A percentile compares a stretch with the other conserved stretches of the same genome.
Conservation (phyloP, 2,797 vertebrate genomes). For the Enteromius trimaculatus region DNA sequence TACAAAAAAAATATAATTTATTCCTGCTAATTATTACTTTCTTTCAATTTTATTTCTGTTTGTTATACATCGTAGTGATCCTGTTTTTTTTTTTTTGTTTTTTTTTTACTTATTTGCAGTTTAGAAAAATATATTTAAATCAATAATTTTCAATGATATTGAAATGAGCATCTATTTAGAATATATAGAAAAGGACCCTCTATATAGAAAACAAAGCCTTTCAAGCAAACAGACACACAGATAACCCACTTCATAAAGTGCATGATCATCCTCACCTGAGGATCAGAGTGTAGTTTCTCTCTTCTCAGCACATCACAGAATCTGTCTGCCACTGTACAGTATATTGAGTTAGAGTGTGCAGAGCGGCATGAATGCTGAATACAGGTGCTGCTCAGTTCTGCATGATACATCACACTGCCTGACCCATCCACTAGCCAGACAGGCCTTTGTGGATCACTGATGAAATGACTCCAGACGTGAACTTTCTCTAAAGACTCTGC, state of each 20-base stretch:
- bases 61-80: not conserved
- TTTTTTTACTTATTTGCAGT: not conserved
- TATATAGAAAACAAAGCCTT: not conserved
- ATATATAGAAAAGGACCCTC: not conserved
- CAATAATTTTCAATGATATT: not conserved
- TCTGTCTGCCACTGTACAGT: constrained; percentile 2
- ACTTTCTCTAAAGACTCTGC: constrained; percentile 56
- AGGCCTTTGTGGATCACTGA: constrained; percentile 52
- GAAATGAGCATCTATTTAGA: not conserved
- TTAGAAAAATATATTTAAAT: not conserved
- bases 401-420: constrained; percentile 10
- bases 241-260: constrained; percentile 28
- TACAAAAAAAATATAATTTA: not conserved
- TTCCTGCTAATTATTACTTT: not conserved
- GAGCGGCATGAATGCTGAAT: constrained; percentile 27
- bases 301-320: constrained; percentile 4
- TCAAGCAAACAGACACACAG: constrained; percentile 43
- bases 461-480: constrained; percentile 51
- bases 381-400: constrained; percentile 32
- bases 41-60: not conserved
- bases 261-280: constrained; percentile 37
- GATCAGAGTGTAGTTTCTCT: constrained; percentile 24
- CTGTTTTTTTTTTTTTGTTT: not conserved
- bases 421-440: constrained; percentile 33
- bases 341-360: constrained; percentile 36